Percentiles rank a stretch among this genome's conserved stretches.
phyloP scores from a whole-genome alignment of 2,888 invertebrate species.

The Protophormia terraenovae region DNA sequence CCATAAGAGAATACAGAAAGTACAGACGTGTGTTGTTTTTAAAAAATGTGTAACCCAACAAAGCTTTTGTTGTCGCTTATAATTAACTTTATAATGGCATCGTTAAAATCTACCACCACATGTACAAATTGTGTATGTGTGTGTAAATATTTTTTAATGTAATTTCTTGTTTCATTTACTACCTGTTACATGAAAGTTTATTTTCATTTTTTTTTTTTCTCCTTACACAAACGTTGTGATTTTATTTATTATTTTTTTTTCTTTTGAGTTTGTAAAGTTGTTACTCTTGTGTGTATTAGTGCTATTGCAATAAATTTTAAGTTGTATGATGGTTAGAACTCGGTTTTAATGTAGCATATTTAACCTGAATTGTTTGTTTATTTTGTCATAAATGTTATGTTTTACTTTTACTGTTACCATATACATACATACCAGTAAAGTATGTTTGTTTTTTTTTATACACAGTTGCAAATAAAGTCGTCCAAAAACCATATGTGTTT shows the following conservation, averaged over 20 bases:
- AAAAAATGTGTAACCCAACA: slow-evolving; percentile 49
- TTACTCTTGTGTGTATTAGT: not conserved
- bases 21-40: no score
- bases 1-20: no score
- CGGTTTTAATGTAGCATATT: slow-evolving; percentile 14
- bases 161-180: slow-evolving; percentile 15
- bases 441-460: not conserved
- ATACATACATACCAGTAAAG: not conserved
- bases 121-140: slow-evolving; percentile 34
- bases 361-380: slow-evolving; percentile 1
- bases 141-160: not conserved
- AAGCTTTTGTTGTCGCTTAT: slow-evolving; percentile 51
- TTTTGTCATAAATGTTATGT: slow-evolving; percentile 26
- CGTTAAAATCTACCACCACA: slow-evolving; percentile 53
- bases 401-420: not conserved
- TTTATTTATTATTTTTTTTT: not conserved
- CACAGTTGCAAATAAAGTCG: slow-evolving; percentile 14
- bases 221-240: not conserved
- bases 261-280: not conserved
- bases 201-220: not conserved
- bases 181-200: slow-evolving; percentile 23
- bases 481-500: not conserved
- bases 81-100: slow-evolving; percentile 66
- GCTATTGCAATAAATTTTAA: slow-evolving; percentile 18
- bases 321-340: slow-evolving; percentile 7